Conservation (phyloP, 2,888 invertebrate species). For the Parnassius apollo region DNA sequence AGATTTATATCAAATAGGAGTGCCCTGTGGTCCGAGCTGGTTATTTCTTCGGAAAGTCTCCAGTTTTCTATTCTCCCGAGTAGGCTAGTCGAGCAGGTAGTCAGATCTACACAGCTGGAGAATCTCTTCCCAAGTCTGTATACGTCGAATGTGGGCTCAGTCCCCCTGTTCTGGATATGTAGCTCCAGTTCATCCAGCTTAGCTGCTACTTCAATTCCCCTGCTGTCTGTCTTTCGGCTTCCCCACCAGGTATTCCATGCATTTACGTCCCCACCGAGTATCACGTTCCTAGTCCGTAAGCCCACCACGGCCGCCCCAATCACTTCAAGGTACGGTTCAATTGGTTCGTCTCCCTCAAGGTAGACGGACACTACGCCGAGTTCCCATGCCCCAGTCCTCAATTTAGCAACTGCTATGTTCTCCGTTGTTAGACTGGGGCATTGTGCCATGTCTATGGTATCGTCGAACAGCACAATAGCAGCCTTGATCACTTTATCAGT, state of each 20-base stretch:
- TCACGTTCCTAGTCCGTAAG: no score
- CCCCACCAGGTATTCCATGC: conserved; percentile 1
- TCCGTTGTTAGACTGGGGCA: not conserved
- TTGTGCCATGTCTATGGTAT: not conserved
- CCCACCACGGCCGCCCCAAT: not conserved
- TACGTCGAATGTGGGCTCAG: not conserved
- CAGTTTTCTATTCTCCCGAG: not conserved
- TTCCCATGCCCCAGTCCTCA: not conserved
- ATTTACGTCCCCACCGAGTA: no score
- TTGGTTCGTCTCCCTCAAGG: not conserved
- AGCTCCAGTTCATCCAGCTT: not conserved
- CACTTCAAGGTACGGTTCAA: not conserved
- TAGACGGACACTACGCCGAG: conserved; percentile 1
- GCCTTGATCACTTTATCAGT: conserved; percentile 5
- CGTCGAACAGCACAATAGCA: conserved; percentile 20
- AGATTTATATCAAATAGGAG: not conserved
- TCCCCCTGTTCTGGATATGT: not conserved
- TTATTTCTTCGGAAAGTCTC: not conserved
- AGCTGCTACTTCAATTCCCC: not conserved
- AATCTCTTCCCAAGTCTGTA: not conserved
- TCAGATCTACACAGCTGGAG: not conserved
- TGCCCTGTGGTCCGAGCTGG: not conserved
- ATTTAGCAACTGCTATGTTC: not conserved
- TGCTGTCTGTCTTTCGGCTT: not conserved
- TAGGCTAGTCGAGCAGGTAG: not conserved